These are phyloP conservation scores for Scatophagus argus DNA, from an alignment of 2,113 vertebrate genomes.

Conservation along the genomic window DNA sequence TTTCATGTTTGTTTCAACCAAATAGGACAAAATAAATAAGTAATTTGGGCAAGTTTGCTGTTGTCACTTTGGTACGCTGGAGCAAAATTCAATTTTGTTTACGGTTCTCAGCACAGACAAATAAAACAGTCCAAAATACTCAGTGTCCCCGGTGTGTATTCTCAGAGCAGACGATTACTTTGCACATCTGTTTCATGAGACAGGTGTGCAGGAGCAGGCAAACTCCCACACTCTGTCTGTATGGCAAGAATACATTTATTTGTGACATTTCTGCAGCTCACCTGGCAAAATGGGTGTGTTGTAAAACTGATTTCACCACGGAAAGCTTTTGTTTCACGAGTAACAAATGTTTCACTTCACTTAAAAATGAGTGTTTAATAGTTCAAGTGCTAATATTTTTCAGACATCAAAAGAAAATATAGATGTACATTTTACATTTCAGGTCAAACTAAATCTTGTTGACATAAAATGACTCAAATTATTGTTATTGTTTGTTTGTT, in stretches of 20 bases:
- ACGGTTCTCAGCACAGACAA: background rate
- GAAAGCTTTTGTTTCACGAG: background rate
- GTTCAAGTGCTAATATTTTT: slow-evolving; percentile 20
- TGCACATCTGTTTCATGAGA: too few species aligned
- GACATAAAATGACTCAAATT: background rate
- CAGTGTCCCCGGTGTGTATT: too few species aligned
- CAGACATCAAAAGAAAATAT: background rate
- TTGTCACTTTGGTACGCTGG: background rate
- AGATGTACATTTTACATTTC: background rate
- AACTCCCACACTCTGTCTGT: too few species aligned
- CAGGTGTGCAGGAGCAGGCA: too few species aligned
- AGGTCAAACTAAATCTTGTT: slow-evolving; percentile 2
- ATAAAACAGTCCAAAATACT: too few species aligned
- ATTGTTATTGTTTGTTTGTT: background rate
- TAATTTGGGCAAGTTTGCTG: background rate
- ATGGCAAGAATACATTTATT: too few species aligned
- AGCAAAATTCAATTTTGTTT: background rate
- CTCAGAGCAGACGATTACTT: too few species aligned
- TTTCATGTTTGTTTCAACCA: background rate
- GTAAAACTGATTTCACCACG: too few species aligned
- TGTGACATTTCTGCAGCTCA: too few species aligned
- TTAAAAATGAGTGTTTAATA: background rate
- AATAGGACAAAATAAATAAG: background rate
- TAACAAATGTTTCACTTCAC: too few species aligned
- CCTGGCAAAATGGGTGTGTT: too few species aligned